Evolutionary conservation across 2,797 vertebrate genomes (phyloP).

Genomic region (Myotis findleyi): DNA sequence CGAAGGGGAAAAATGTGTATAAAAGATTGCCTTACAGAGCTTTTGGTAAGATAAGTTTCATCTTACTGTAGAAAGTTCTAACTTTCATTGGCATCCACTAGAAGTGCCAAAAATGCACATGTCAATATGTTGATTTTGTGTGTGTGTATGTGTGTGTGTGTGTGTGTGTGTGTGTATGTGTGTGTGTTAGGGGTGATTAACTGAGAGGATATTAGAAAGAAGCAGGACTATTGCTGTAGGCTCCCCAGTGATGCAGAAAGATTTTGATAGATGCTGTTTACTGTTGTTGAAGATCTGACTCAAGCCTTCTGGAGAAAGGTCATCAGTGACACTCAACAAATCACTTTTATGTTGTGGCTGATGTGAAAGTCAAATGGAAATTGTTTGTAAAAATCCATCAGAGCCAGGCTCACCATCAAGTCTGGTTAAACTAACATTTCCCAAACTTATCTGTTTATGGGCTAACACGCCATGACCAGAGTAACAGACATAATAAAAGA

Average conservation of each 20-base stretch:
- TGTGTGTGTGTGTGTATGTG: neutral
- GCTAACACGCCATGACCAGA: conserved; percentile 53
- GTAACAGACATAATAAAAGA: conserved; percentile 66
- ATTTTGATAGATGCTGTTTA: conserved; percentile 73
- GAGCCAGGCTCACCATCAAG: conserved; percentile 17
- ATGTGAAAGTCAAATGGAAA: conserved; percentile 76
- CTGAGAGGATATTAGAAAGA: conserved; percentile 3
- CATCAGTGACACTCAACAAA: conserved; percentile 74
- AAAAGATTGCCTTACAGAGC: neutral
- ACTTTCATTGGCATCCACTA: neutral
- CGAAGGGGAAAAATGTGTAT: neutral
- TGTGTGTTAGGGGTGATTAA: neutral
- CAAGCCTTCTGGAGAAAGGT: conserved; percentile 76
- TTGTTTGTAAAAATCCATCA: conserved; percentile 77
- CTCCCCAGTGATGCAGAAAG: neutral
- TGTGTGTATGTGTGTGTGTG: neutral
- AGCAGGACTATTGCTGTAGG: neutral
- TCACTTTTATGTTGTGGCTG: conserved; percentile 76
- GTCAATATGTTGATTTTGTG: neutral
- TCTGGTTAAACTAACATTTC: conserved; percentile 67
- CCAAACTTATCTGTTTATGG: neutral
- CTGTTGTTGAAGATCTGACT: conserved; percentile 65
- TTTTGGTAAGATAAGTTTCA: neutral
- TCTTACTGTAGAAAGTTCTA: neutral
- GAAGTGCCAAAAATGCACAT: neutral